These are phyloP conservation scores for Platyscapa corneri DNA, from an alignment of 1,140 invertebrate genomes.

Conservation along the genomic window DNA sequence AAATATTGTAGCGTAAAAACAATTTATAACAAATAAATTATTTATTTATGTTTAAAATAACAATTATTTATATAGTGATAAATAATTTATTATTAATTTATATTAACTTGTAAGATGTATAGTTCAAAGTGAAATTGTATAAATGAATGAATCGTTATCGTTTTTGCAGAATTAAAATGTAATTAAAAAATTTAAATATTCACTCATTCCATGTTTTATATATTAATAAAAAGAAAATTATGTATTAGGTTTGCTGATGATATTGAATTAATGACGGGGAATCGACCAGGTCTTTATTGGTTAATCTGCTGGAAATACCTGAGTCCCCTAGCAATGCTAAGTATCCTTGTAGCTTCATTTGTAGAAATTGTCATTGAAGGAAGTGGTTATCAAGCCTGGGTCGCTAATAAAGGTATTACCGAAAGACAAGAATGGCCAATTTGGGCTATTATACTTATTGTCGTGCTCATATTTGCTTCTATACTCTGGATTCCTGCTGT, in stretches of 20 bases:
- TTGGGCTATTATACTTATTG: constrained; percentile 85
- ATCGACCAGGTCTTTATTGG: constrained; percentile 90
- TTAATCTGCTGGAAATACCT: constrained; percentile 95
- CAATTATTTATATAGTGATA: too few relatives aligned
- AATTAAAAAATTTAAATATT: too few relatives aligned
- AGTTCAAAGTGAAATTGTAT: too few relatives aligned
- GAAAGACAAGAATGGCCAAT: constrained; percentile 86
- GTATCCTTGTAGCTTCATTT: constrained; percentile 89
- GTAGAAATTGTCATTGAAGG: constrained; percentile 87
- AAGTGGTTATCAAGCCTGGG: constrained; percentile 91
- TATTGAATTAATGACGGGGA: constrained; percentile 95
- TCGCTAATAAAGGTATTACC: constrained; percentile 81
- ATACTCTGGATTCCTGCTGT: constrained; percentile 91
- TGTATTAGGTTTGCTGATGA: constrained; percentile 89
- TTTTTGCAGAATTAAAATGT: too few relatives aligned
- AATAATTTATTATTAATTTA: too few relatives aligned
- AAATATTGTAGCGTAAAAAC: too few relatives aligned
- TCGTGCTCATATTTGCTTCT: constrained; percentile 84
- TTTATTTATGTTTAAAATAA: too few relatives aligned
- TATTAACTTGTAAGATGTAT: too few relatives aligned
- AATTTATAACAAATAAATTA: too few relatives aligned
- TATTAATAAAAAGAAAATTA: not conserved
- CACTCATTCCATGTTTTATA: too few relatives aligned
- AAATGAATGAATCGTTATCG: too few relatives aligned
- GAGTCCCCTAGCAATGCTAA: constrained; percentile 92